Percentiles rank a stretch among this genome's conserved stretches.
Evolutionary conservation across 1,140 invertebrate species (phyloP).

Genomic region (Eumaeus atala): DNA sequence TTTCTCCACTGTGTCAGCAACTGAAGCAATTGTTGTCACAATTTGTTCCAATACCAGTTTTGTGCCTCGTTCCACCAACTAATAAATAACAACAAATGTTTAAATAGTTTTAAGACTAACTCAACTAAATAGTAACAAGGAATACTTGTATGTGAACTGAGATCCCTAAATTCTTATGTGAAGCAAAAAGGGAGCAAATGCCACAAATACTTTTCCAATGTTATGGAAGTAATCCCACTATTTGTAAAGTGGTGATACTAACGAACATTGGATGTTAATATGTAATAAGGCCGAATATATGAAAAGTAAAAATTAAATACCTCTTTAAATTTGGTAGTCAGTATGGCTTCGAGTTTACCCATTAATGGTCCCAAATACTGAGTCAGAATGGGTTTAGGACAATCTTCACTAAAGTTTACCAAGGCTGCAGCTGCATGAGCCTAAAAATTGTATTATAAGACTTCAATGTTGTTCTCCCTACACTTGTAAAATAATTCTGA

Average conservation of each 20-base stretch:
- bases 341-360: constrained; percentile 91
- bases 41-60: constrained; percentile 98
- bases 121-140: too few relatives aligned
- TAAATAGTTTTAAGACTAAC: neutral
- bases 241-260: constrained; percentile 45
- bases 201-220: constrained; percentile 68
- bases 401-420: constrained; percentile 99
- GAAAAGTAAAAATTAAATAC: constrained; percentile 41
- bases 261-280: constrained; percentile 59
- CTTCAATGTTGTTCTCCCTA: neutral
- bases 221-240: constrained; percentile 64
- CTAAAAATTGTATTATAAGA: constrained; percentile 31
- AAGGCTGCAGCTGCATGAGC: constrained; percentile 94
- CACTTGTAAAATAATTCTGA: too few relatives aligned
- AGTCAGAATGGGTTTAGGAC: constrained; percentile 94
- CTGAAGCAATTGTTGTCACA: constrained; percentile 98
- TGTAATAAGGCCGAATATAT: too few relatives aligned
- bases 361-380: constrained; percentile 94
- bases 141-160: constrained; percentile 59
- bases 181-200: constrained; percentile 57
- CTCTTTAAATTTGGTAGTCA: constrained; percentile 95
- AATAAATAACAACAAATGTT: constrained; percentile 23
- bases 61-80: constrained; percentile 92
- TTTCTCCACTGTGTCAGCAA: constrained; percentile 98
- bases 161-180: constrained; percentile 50